Evolutionary conservation across 2,797 vertebrate species (phyloP).

Genomic region (Phyllotis vaccarum): DNA sequence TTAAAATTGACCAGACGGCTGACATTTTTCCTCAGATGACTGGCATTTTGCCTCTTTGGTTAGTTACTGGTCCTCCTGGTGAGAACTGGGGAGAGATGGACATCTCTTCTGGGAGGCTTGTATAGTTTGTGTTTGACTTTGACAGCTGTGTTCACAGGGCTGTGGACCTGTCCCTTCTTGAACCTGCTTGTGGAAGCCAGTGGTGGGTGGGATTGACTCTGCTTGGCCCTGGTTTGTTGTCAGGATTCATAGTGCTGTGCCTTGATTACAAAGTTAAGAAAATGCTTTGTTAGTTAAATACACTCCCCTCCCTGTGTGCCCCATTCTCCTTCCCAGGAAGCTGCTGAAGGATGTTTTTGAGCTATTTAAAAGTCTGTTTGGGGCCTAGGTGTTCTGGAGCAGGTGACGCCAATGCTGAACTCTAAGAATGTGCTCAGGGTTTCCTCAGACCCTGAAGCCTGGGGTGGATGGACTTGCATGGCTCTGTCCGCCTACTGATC

Average conservation of each 20-base stretch:
- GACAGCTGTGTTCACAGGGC: background rate
- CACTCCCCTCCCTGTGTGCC: background rate
- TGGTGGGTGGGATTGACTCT: background rate
- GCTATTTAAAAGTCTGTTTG: background rate
- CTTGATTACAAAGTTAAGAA: background rate
- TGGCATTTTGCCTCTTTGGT: constrained; percentile 20
- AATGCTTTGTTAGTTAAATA: background rate
- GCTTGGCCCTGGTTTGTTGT: background rate
- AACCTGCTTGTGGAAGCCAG: background rate
- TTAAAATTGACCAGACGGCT: background rate
- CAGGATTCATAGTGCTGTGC: background rate
- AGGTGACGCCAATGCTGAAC: background rate
- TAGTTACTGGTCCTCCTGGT: background rate
- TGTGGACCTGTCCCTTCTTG: background rate
- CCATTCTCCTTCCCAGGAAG: background rate
- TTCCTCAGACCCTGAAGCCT: constrained; percentile 1
- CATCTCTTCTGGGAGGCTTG: constrained; percentile 20
- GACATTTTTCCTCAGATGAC: background rate
- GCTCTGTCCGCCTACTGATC: background rate
- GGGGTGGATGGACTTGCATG: background rate
- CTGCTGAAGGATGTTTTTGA: background rate
- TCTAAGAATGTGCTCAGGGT: background rate
- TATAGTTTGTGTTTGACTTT: background rate
- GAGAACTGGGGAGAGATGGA: background rate
- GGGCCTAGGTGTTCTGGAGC: background rate